phyloP scores from a whole-genome alignment of 2,113 vertebrate genomes.

The Dendrocopos noguchii region DNA sequence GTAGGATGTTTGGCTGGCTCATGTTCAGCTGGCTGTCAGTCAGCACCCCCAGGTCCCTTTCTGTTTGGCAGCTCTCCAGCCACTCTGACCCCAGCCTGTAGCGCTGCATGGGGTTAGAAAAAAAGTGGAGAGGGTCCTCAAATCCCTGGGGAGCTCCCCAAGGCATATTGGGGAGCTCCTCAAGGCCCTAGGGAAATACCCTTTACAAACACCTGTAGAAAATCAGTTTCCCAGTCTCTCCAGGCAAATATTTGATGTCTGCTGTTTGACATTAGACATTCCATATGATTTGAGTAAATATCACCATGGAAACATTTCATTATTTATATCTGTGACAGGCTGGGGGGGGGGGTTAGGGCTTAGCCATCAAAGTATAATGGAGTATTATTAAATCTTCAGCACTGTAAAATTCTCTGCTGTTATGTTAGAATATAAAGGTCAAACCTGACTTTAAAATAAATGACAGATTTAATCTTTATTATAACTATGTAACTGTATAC shows the following conservation, averaged over 20 bases:
- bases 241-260: not conserved
- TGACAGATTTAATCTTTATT: not conserved
- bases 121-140: no score
- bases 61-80: no score
- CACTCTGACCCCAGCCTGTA: no score
- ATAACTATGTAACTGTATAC: not conserved
- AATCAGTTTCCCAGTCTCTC: not conserved
- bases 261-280: not conserved
- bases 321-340: not conserved
- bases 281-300: not conserved
- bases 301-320: not conserved
- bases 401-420: constrained; percentile 17
- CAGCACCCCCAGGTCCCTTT: no score
- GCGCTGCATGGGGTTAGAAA: no score
- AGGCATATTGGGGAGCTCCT: no score
- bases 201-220: not conserved
- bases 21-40: no score
- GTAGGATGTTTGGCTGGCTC: not conserved
- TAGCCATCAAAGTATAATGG: not conserved
- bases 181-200: no score
- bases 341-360: not conserved
- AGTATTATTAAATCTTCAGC: not conserved
- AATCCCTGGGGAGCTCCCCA: no score
- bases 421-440: not conserved
- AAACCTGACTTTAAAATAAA: constrained; percentile 7